phyloP scores from a whole-genome alignment of 2,888 invertebrate species.

The Caenorhabditis sp. region DNA sequence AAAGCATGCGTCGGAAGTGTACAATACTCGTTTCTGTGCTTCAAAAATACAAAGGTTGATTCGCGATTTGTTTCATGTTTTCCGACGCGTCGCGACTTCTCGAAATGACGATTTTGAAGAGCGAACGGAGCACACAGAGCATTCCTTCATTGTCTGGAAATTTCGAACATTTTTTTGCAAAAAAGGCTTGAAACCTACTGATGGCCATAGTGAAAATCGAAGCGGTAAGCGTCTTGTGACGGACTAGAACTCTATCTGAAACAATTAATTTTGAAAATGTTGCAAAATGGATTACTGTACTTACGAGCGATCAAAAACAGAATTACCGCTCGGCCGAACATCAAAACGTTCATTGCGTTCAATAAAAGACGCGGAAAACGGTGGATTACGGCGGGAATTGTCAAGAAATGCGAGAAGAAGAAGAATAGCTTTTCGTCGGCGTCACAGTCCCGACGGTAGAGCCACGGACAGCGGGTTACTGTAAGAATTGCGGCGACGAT shows the following conservation, averaged over 20 bases:
- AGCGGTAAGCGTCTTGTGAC: background rate
- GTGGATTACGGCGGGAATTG: background rate
- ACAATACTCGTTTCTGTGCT: no score
- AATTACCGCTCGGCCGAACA: background rate
- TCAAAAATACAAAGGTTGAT: background rate
- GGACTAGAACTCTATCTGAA: background rate
- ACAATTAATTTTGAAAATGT: background rate
- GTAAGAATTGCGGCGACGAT: background rate
- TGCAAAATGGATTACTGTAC: no score
- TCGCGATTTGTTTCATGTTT: background rate
- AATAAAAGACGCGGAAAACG: background rate
- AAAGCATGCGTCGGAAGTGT: background rate
- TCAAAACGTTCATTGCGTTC: background rate
- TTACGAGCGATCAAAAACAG: background rate
- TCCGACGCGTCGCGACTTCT: background rate
- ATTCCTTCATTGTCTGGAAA: conserved; percentile 2
- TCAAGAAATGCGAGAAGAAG: background rate
- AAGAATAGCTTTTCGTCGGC: background rate
- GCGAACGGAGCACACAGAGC: background rate
- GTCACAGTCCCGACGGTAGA: background rate
- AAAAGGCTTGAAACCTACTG: background rate
- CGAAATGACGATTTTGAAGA: background rate
- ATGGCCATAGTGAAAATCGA: background rate
- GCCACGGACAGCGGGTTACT: background rate
- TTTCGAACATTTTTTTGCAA: background rate